phyloP scores from a whole-genome alignment of 2,888 invertebrate genomes.

The Mystacides longicornis region DNA sequence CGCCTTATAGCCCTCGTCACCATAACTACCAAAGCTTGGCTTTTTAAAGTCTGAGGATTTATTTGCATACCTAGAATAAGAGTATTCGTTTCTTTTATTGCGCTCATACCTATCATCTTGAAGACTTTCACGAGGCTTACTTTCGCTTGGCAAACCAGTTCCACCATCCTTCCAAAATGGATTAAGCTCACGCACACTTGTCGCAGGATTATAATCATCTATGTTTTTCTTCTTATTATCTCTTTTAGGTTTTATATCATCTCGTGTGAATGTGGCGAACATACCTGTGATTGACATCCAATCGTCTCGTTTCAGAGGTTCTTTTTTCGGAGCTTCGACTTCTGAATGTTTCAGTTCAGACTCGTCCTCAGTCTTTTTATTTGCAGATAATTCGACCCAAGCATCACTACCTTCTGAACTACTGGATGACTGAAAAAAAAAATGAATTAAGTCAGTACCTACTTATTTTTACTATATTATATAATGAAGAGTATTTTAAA shows the following conservation, averaged over 20 bases:
- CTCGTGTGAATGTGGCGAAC: slow-evolving; percentile 37
- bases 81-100: background rate
- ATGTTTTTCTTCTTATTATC: slow-evolving; percentile 48
- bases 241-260: slow-evolving; percentile 40
- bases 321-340: slow-evolving; percentile 18
- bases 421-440: slow-evolving; percentile 34
- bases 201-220: slow-evolving; percentile 61
- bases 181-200: slow-evolving; percentile 73
- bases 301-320: slow-evolving; percentile 52
- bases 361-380: slow-evolving; percentile 11
- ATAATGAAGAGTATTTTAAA: background rate
- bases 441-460: background rate
- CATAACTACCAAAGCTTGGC: slow-evolving; percentile 31
- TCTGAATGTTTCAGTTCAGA: slow-evolving; percentile 1
- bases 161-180: slow-evolving; percentile 91
- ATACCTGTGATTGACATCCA: slow-evolving; percentile 70
- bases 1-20: background rate
- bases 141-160: slow-evolving; percentile 61
- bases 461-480: background rate
- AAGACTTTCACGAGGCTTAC: background rate
- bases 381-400: slow-evolving; percentile 57
- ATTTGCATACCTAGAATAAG: background rate
- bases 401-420: slow-evolving; percentile 38
- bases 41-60: slow-evolving; percentile 30
- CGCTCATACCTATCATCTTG: slow-evolving; percentile 3